Base-by-base conservation (phyloP, 2,113 vertebrate genomes). In the Tyto alba region DNA sequence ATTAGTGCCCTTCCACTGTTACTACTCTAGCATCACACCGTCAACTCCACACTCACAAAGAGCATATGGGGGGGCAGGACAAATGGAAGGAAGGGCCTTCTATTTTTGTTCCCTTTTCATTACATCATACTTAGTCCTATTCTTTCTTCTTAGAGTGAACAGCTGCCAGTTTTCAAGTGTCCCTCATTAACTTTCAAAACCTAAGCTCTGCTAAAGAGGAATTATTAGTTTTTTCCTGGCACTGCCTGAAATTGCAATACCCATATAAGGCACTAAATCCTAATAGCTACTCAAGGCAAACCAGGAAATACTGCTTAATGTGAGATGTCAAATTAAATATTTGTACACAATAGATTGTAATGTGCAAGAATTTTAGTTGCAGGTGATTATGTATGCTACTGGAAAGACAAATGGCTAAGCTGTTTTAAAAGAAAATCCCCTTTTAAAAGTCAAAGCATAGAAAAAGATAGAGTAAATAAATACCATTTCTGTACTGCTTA, bases 161-260 rank as follows among this genome's bases (percentile, higher is more conserved):
- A 96, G 80, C 62, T 93, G 97, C 95, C 97, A 97, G 82, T 72
- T 94, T 96, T 97, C 91, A 95, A 97, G 96, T 95, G 96, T 94
- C 97, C 60, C 96, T 96, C 93, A 94, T 97, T 96, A 97, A 96
- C 89, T 96, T 97, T 95, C 93, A 96, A 95, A 97, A 74, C 76
- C 85, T 77, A 85, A 95, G 82, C 91, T 82, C 82, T 96, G 85
- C 91, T 96, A 48, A 96, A 95, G 94, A 88, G 60, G 55, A 95
- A 83, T 90, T 95, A 87, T 94, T 90, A 92, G 69, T 92, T 96
- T 95, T 97, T 97, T 97, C 95, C 97, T 97, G 97, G 97, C 95
- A 95, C 89, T 59, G 72, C 50, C 66, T 96, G 85, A 59, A 86
- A 80, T 67, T 86, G 68, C 94, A 92, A 53, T 96, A 78, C 85